Evolutionary conservation across 2,888 invertebrate genomes (phyloP).

Genomic region (Lacanobia oleracea): DNA sequence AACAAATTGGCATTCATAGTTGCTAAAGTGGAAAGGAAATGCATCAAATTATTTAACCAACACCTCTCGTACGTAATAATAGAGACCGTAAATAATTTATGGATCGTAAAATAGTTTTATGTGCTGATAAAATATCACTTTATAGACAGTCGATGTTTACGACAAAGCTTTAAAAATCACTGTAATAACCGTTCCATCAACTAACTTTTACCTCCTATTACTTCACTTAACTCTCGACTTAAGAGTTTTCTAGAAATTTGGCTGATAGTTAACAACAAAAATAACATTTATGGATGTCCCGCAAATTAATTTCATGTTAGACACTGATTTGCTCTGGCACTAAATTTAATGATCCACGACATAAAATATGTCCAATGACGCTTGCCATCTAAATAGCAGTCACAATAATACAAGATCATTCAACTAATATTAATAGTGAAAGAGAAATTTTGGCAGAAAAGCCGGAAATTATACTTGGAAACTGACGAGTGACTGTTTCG

Average conservation of each 20-base stretch:
- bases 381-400: constrained; percentile 17
- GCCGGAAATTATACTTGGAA: constrained; percentile 39
- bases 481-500: constrained; percentile 19
- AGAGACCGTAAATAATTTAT: constrained; percentile 36
- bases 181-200: background rate
- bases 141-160: constrained; percentile 41
- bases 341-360: constrained; percentile 25
- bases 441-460: constrained; percentile 44
- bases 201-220: constrained; percentile 1
- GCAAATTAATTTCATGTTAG: constrained; percentile 7
- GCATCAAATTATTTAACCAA: constrained; percentile 15
- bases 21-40: constrained; percentile 16
- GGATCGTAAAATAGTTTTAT: constrained; percentile 44
- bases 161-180: constrained; percentile 10
- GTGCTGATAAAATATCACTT: constrained; percentile 40
- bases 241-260: constrained; percentile 25
- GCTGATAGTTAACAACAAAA: background rate
- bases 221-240: background rate
- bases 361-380: constrained; percentile 25
- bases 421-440: constrained; percentile 48
- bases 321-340: constrained; percentile 39
- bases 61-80: constrained; percentile 17
- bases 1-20: background rate
- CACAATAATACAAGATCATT: constrained; percentile 33
- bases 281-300: constrained; percentile 35